These are phyloP conservation scores for Minunthozetes semirufus DNA, from an alignment of 2,888 invertebrate species.

Conservation along the genomic window DNA sequence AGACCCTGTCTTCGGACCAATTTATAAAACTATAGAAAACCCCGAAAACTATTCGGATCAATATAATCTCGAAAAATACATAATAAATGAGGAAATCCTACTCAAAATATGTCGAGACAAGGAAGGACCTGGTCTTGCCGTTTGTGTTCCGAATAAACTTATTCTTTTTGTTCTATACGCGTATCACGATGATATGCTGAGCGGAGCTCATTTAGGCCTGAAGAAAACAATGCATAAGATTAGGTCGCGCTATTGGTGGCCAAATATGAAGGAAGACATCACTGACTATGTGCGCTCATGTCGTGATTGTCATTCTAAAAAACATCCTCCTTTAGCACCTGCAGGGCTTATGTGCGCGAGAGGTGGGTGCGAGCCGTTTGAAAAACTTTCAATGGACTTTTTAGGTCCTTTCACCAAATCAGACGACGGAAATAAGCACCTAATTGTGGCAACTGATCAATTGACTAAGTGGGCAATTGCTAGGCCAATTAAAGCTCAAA, in stretches of 20 bases:
- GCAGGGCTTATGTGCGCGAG: background rate
- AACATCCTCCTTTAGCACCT: rapidly evolving
- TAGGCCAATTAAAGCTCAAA: background rate
- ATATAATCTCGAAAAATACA: no score
- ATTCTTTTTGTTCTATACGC: background rate
- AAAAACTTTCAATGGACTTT: background rate
- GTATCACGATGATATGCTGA: background rate
- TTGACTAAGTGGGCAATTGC: background rate
- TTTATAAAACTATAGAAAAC: no score
- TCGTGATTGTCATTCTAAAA: background rate
- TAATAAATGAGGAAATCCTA: no score
- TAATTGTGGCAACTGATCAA: background rate
- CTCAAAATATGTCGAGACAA: no score
- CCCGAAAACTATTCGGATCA: no score
- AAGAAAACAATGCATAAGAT: background rate
- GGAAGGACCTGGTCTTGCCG: background rate
- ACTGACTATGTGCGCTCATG: background rate
- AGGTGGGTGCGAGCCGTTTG: background rate
- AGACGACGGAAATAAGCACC: background rate
- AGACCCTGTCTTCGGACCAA: no score
- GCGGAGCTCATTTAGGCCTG: background rate
- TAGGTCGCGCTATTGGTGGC: background rate
- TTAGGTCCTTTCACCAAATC: background rate
- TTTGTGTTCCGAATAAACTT: background rate
- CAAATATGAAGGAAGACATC: background rate